phyloP scores from a whole-genome alignment of 2,797 vertebrate species.

The Glyptemys insculpta region DNA sequence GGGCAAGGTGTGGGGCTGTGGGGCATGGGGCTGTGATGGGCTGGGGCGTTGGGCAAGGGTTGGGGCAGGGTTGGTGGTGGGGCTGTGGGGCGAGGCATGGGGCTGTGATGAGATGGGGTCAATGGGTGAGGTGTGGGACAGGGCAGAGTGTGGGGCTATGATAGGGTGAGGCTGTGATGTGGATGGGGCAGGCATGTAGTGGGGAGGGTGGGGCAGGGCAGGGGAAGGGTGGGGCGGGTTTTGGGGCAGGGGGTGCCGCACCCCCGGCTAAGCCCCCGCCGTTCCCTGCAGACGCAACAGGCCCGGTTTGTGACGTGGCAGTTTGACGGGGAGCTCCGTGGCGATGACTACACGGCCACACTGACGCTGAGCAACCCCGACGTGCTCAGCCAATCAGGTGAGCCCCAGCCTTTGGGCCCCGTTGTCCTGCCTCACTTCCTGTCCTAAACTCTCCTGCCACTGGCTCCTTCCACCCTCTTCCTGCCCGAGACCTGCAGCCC shows the following conservation, averaged over 20 bases:
- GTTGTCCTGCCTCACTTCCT: not conserved
- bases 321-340: constrained; percentile 94
- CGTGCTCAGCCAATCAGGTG: constrained; percentile 91
- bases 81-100: too few relatives aligned
- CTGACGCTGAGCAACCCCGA: constrained; percentile 95
- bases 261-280: not conserved
- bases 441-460: too few relatives aligned
- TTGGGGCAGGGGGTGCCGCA: not conserved
- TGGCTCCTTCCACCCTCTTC: not conserved
- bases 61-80: too few relatives aligned
- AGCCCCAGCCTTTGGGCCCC: not conserved
- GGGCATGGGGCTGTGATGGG: too few relatives aligned
- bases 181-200: not conserved
- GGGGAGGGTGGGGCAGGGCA: too few relatives aligned
- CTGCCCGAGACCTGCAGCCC: not conserved
- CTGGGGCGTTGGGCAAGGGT: too few relatives aligned
- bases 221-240: too few relatives aligned
- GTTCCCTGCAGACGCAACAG: constrained; percentile 88
- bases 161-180: not conserved
- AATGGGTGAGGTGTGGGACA: not conserved
- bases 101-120: not conserved
- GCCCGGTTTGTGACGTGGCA: constrained; percentile 96
- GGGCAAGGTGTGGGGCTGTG: too few relatives aligned
- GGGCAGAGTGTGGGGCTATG: not conserved
- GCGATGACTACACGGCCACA: constrained; percentile 93